Conservation (phyloP, 2,113 vertebrate species). For the Eurystomus gularis region DNA sequence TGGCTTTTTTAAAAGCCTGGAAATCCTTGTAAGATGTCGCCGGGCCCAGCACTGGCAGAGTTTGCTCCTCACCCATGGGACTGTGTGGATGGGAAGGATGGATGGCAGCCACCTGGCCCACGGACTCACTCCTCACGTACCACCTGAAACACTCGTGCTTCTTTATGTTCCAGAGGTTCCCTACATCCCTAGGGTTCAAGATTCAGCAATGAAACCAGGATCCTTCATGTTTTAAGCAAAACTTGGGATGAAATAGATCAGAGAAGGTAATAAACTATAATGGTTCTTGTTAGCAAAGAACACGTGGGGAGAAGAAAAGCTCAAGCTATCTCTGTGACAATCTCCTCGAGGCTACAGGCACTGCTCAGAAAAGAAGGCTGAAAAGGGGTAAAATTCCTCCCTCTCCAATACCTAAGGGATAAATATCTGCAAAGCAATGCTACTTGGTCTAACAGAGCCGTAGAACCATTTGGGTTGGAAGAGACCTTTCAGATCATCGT, state of each 20-base stretch:
- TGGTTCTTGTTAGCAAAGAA: too few relatives aligned
- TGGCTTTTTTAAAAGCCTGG: neutral
- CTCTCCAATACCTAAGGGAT: neutral
- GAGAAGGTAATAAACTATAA: too few relatives aligned
- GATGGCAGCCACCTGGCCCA: neutral
- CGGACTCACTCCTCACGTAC: neutral
- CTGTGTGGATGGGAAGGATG: neutral
- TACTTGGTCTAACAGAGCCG: neutral
- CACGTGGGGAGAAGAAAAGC: neutral
- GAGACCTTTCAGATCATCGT: too few relatives aligned
- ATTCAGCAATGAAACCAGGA: neutral
- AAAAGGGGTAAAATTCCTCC: neutral
- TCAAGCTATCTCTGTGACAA: neutral
- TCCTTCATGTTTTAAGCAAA: fast-evolving
- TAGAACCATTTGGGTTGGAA: too few relatives aligned
- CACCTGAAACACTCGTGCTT: fast-evolving
- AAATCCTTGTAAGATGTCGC: neutral
- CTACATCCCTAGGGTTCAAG: neutral
- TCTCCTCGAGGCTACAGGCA: neutral
- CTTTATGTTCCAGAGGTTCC: fast-evolving
- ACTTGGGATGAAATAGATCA: neutral
- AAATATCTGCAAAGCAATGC: neutral
- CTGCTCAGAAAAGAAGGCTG: neutral
- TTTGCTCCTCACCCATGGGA: neutral
- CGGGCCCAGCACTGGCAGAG: neutral